Evolutionary conservation across 2,113 vertebrate genomes (phyloP).

Genomic region (Arvicanthis niloticus): DNA sequence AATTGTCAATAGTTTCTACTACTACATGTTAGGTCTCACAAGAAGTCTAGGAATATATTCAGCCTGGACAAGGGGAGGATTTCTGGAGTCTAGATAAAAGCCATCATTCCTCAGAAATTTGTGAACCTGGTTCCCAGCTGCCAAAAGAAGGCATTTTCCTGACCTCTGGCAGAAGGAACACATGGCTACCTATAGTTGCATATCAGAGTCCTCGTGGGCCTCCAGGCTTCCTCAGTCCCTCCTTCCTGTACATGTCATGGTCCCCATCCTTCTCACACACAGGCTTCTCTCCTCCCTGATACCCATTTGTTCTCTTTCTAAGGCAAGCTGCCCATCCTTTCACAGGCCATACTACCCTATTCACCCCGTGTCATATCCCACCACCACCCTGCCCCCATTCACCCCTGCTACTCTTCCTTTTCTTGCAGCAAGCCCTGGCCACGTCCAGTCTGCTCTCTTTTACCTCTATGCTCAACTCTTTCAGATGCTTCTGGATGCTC

Average conservation of each 20-base stretch:
- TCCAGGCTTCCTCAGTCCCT: neutral
- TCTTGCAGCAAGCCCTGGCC: neutral
- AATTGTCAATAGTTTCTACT: constrained; percentile 36
- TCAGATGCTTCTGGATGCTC: neutral
- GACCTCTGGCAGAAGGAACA: neutral
- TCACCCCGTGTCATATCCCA: neutral
- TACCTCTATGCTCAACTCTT: neutral
- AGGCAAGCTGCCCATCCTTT: neutral
- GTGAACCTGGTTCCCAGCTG: neutral
- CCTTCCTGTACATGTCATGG: neutral
- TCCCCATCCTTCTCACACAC: neutral
- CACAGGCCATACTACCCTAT: too few relatives aligned
- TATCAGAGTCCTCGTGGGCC: neutral
- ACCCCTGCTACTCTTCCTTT: neutral
- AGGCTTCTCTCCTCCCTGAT: neutral
- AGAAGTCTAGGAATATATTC: neutral
- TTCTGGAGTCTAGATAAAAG: neutral
- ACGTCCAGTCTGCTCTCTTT: neutral
- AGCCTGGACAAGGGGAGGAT: neutral
- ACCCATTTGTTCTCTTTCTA: neutral
- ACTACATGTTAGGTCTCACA: neutral
- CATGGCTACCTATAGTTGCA: neutral
- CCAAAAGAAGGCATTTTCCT: neutral
- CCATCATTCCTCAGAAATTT: neutral
- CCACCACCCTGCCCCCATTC: neutral